Evolutionary conservation across 2,797 vertebrate genomes (phyloP), one percentile per base, ranked within the genome.

Genomic region (Anableps anableps): DNA sequence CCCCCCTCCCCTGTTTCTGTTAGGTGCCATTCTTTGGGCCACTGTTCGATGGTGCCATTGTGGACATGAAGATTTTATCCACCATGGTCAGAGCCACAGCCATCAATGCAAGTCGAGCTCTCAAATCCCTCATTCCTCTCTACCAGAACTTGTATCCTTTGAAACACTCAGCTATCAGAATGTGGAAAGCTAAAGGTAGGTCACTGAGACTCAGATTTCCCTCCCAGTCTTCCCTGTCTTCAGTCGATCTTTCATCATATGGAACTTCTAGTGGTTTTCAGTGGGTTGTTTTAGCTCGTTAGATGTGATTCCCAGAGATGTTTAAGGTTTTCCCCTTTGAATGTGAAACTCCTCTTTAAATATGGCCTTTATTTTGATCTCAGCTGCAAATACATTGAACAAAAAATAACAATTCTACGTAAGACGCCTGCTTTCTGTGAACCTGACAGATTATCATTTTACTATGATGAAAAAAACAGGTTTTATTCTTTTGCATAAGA

Each of bases 91-190:
- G 98, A 92, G 98, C 98, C 85, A 99, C 98, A n/a, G 98, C 98
- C 77, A 97, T 99, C 95, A 99, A 99, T 74, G 98, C 98, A 93
- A 99, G 98, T 90, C 97, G 97, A 86, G 98, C 98, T 38, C 94
- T 99, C 80, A 99, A 99, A 89, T 99, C 98, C 9, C 96, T 99
- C 92, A 99, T 99, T 84, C 97, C 98, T 1, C 95, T 99, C 17
- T 99, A 99, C 96, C 98, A 99, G 94, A 99, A 98, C 93, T 99
- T 99, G 98, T 99, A 99, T 99, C 98, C 98, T 99, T 93, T 89
- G 2, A 81, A 83, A 60, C 26, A 17, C 14, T 4, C 21, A 23
- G 9, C 17, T 3, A 10, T 77, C 8, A 31, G 10, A 71, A 43
- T 41, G 58, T 68, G 7, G 70, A 41, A 78, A 47, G 47, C 19